Percentiles rank a stretch among this genome's conserved stretches.
Conservation (phyloP, 2,888 invertebrate species). For the Timandra comae region DNA sequence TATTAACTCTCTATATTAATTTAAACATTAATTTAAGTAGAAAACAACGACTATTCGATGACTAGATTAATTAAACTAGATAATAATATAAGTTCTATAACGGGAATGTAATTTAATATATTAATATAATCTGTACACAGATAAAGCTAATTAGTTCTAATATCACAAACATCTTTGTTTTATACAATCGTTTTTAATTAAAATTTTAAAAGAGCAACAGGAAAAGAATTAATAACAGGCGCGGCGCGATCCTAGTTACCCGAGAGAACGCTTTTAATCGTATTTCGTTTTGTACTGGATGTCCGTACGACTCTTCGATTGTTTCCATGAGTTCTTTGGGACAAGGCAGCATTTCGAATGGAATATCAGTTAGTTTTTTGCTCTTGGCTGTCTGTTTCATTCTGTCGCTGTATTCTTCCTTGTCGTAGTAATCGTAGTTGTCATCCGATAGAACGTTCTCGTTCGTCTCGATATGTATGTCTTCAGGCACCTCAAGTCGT, state of each 20-base stretch:
- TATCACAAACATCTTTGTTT: slow-evolving; percentile 64
- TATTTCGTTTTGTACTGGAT: slow-evolving; percentile 68
- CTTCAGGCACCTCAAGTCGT: slow-evolving; percentile 42
- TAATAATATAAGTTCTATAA: slow-evolving; percentile 21
- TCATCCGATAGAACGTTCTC: slow-evolving; percentile 50
- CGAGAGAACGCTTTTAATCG: slow-evolving; percentile 62
- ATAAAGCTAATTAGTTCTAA: slow-evolving; percentile 53
- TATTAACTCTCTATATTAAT: no score
- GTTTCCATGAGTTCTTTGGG: slow-evolving; percentile 65
- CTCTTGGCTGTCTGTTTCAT: slow-evolving; percentile 44
- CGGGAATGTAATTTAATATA: slow-evolving; percentile 30
- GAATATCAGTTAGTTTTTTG: slow-evolving; percentile 57
- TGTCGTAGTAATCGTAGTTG: slow-evolving; percentile 63
- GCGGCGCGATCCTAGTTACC: slow-evolving; percentile 37
- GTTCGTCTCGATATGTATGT: slow-evolving; percentile 32
- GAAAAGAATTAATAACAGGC: slow-evolving; percentile 35
- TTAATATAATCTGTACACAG: slow-evolving; percentile 41
- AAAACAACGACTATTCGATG: slow-evolving; percentile 4
- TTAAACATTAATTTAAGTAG: neutral
- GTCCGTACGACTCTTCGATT: slow-evolving; percentile 62
- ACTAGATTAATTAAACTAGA: slow-evolving; percentile 14
- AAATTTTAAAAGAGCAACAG: slow-evolving; percentile 39
- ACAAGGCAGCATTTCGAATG: slow-evolving; percentile 61
- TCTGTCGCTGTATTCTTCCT: slow-evolving; percentile 51
- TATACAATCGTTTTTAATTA: slow-evolving; percentile 13